Conservation (phyloP, 2,113 vertebrate species). For the Hassar affinis region DNA sequence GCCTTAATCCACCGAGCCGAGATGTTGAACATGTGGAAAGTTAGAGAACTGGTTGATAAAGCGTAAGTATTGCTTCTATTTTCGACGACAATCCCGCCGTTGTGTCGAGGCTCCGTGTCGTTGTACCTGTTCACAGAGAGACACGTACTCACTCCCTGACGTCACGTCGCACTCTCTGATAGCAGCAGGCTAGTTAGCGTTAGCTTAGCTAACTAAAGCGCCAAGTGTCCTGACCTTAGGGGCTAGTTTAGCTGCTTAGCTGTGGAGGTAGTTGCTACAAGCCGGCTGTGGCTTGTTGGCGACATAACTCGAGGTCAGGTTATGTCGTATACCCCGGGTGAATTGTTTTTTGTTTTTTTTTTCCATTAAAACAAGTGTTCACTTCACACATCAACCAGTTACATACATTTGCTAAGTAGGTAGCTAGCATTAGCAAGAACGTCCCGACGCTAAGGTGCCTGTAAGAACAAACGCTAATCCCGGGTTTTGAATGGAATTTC, state of each 20-base stretch:
- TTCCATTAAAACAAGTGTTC: background rate
- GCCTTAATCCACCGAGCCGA: conserved; percentile 62
- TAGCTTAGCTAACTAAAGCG: conserved; percentile 56
- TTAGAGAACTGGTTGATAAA: conserved; percentile 96
- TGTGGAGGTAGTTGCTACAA: background rate
- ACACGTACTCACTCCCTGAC: conserved; percentile 78
- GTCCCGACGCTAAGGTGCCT: background rate
- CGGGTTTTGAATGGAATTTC: background rate
- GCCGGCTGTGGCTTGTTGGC: background rate
- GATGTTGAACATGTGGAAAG: conserved; percentile 98
- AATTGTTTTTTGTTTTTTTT: background rate
- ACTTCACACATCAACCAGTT: background rate
- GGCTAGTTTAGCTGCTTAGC: conserved; percentile 55
- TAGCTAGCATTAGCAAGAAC: conserved; percentile 49
- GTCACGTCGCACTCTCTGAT: conserved; percentile 71
- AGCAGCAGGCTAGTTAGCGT: conserved; percentile 59
- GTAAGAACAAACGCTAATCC: background rate
- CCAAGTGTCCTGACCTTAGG: conserved; percentile 10
- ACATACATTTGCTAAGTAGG: background rate
- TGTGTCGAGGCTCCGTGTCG: conserved; percentile 34
- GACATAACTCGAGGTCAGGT: background rate
- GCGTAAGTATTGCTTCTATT: conserved; percentile 83
- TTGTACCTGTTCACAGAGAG: conserved; percentile 73
- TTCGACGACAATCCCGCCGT: conserved; percentile 26
- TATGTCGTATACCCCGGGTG: too few relatives aligned